Evolutionary conservation across 1,140 invertebrate genomes (phyloP).

Genomic region (Drosophila ananassae): DNA sequence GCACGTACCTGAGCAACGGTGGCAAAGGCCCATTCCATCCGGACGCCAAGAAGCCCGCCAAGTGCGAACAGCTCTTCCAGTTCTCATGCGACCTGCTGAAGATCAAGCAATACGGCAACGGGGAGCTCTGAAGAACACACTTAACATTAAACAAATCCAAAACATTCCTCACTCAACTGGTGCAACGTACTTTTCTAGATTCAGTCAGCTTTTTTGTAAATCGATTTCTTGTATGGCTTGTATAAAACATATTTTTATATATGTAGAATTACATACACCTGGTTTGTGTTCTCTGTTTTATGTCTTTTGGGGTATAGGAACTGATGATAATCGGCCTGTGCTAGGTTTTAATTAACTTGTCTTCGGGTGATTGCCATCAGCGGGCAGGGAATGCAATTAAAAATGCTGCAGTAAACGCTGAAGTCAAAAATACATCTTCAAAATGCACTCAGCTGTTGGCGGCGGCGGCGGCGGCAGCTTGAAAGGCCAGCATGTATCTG

Average conservation of each 20-base stretch:
- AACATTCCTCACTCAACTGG: slow-evolving; percentile 46
- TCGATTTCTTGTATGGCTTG: slow-evolving; percentile 42
- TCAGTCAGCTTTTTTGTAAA: slow-evolving; percentile 43
- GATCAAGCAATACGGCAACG: slow-evolving; percentile 84
- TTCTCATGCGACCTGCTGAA: slow-evolving; percentile 84
- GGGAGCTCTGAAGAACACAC: slow-evolving; percentile 25
- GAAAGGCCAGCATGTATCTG: slow-evolving; percentile 46
- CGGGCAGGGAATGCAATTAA: slow-evolving; percentile 65
- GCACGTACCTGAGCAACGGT: slow-evolving; percentile 91
- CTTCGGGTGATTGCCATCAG: slow-evolving; percentile 64
- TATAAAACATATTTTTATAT: slow-evolving; percentile 51
- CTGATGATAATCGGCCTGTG: slow-evolving; percentile 26
- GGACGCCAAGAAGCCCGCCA: slow-evolving; percentile 65
- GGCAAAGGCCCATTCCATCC: slow-evolving; percentile 72
- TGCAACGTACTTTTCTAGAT: slow-evolving; percentile 52
- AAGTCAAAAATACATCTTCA: slow-evolving; percentile 17
- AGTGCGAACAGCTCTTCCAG: slow-evolving; percentile 84
- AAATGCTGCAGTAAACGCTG: slow-evolving; percentile 45
- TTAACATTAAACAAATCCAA: slow-evolving; percentile 1
- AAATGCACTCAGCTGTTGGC: slow-evolving; percentile 53
- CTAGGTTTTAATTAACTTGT: slow-evolving; percentile 76
- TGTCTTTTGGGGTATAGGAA: neutral
- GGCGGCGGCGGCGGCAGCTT: slow-evolving; percentile 56
- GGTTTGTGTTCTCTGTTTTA: slow-evolving; percentile 2
- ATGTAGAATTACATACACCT: slow-evolving; percentile 36